phyloP scores from a whole-genome alignment of 1,140 invertebrate species.

The Zaprionus kolodkinae region DNA sequence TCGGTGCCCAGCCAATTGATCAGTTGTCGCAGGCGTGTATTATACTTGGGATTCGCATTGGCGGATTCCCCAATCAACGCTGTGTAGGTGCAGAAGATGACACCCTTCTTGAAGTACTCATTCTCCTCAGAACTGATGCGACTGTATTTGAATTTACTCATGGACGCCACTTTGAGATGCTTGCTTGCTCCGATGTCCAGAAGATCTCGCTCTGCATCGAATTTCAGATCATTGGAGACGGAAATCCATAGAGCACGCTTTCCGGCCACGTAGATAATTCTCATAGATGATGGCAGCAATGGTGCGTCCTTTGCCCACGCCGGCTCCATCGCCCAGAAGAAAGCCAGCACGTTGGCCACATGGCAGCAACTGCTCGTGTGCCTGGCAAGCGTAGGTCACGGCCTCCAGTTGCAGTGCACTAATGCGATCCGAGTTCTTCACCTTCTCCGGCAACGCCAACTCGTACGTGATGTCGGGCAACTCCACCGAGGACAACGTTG shows the following conservation, averaged over 20 bases:
- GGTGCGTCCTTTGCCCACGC: slow-evolving; percentile 99
- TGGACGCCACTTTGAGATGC: slow-evolving; percentile 87
- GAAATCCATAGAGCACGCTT: slow-evolving; percentile 98
- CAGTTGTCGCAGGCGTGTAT: slow-evolving; percentile 96
- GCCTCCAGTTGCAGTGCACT: slow-evolving; percentile 99
- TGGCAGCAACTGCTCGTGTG: slow-evolving; percentile 95
- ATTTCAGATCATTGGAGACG: slow-evolving; percentile 98
- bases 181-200: slow-evolving; percentile 95
- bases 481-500: slow-evolving; percentile 97
- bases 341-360: slow-evolving; percentile 97
- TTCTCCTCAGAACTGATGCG: slow-evolving; percentile 97
- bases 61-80: slow-evolving; percentile 99
- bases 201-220: slow-evolving; percentile 98
- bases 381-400: slow-evolving; percentile 97
- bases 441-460: slow-evolving; percentile 92
- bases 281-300: slow-evolving; percentile 99
- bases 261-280: slow-evolving; percentile 96
- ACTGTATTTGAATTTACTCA: slow-evolving; percentile 98
- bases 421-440: slow-evolving; percentile 92
- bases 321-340: slow-evolving; percentile 98
- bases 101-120: slow-evolving; percentile 96
- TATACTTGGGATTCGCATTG: slow-evolving; percentile 93
- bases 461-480: slow-evolving; percentile 97
- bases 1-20: slow-evolving; percentile 98
- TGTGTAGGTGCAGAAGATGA: slow-evolving; percentile 99